These are phyloP conservation scores for Antechinus flavipes DNA, from an alignment of 2,113 vertebrate genomes.

Conservation along the genomic window DNA sequence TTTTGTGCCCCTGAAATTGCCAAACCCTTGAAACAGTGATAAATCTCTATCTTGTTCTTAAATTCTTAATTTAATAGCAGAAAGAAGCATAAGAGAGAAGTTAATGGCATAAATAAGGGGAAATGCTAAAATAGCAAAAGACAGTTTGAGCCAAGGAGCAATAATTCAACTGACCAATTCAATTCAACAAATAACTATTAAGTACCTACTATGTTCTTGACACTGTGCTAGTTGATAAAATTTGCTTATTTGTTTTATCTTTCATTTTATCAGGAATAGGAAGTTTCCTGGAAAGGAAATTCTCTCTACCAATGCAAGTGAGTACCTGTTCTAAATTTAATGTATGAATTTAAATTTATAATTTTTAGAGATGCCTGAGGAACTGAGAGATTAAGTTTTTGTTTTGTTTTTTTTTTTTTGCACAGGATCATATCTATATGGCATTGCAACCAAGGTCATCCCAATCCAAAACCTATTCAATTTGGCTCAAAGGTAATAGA, in stretches of 20 bases:
- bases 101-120: not conserved
- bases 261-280: not conserved
- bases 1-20: not conserved
- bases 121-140: not conserved
- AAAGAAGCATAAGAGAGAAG: not conserved
- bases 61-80: not conserved
- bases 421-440: not conserved
- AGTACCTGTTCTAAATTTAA: not conserved
- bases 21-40: not conserved
- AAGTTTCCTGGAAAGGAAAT: not conserved
- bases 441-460: not conserved
- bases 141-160: not conserved
- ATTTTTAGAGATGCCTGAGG: not conserved
- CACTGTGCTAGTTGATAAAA: not conserved
- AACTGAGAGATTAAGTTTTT: not conserved
- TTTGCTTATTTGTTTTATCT: not conserved
- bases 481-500: not conserved
- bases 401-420: not conserved
- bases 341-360: not conserved
- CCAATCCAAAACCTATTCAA: not conserved
- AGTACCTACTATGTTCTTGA: not conserved
- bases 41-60: not conserved
- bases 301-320: not conserved
- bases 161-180: not conserved
- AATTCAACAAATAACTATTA: not conserved